Evolutionary conservation across 30 jellyfish, hydroid and myxozoan genomes (phyloP).

Genomic region (Chrysaora quinquecirrha): DNA sequence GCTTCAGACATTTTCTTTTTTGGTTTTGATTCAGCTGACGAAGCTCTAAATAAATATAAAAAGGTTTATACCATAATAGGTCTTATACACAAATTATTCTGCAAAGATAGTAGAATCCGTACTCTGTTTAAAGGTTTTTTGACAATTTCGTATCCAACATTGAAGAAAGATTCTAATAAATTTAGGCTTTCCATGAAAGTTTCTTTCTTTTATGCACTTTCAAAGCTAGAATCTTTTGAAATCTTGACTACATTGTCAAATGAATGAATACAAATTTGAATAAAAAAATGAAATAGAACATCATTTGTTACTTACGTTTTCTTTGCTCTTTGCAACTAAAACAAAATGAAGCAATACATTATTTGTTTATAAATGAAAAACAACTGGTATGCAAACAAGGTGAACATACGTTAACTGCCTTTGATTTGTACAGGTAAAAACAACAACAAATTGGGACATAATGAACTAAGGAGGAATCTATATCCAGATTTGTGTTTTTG

Average conservation of each 20-base stretch:
- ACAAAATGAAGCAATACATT: too few relatives aligned
- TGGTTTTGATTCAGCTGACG: conserved; percentile 13
- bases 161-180: neutral
- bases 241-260: neutral
- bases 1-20: conserved; percentile 10
- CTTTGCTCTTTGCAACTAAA: conserved; percentile 59
- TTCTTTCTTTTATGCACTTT: too few relatives aligned
- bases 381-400: neutral
- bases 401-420: neutral
- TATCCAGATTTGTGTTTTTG: too few relatives aligned
- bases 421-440: neutral
- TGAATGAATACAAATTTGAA: neutral
- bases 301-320: conserved; percentile 41
- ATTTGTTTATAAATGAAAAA: too few relatives aligned
- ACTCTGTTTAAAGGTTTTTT: too few relatives aligned
- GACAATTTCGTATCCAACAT: neutral
- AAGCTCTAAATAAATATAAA: neutral
- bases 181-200: too few relatives aligned
- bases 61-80: neutral
- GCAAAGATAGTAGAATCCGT: too few relatives aligned
- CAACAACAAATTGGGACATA: neutral
- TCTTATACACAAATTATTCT: neutral
- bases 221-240: too few relatives aligned
- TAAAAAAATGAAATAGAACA: too few relatives aligned
- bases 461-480: neutral